These are phyloP conservation scores for Papilio aristodemus DNA, from an alignment of 1,140 invertebrate genomes.

Conservation along the genomic window DNA sequence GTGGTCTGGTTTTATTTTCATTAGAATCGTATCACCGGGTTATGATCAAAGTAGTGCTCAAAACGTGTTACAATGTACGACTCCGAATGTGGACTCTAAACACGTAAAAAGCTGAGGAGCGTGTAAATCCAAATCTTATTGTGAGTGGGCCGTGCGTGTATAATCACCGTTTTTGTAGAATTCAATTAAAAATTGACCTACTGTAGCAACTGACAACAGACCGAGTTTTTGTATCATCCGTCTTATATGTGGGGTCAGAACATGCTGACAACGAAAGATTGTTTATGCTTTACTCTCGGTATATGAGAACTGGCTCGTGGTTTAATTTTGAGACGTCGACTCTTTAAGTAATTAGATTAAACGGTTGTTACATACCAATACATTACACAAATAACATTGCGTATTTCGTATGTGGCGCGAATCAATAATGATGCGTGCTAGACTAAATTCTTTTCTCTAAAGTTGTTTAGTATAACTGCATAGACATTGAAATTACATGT, in stretches of 20 bases:
- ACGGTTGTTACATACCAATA: conserved; percentile 25
- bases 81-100: conserved; percentile 35
- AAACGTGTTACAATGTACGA: conserved; percentile 31
- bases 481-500: not conserved
- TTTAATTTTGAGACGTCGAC: conserved; percentile 17
- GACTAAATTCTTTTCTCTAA: conserved; percentile 9
- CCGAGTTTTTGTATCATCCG: conserved; percentile 43
- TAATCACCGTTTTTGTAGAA: conserved; percentile 69
- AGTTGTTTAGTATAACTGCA: not conserved
- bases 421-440: conserved; percentile 1
- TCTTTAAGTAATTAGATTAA: conserved; percentile 28
- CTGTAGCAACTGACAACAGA: conserved; percentile 63
- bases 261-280: conserved; percentile 45
- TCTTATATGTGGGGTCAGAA: conserved; percentile 37
- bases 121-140: conserved; percentile 63
- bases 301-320: conserved; percentile 43
- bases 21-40: conserved; percentile 23
- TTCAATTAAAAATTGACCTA: conserved; percentile 78
- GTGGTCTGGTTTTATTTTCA: too few relatives aligned
- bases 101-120: conserved; percentile 46
- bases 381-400: conserved; percentile 29
- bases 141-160: conserved; percentile 69
- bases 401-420: conserved; percentile 12
- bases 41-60: conserved; percentile 23
- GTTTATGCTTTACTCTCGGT: conserved; percentile 41